Base-by-base conservation (phyloP, 1,140 invertebrate genomes). In the Globodera ellingtonae region DNA sequence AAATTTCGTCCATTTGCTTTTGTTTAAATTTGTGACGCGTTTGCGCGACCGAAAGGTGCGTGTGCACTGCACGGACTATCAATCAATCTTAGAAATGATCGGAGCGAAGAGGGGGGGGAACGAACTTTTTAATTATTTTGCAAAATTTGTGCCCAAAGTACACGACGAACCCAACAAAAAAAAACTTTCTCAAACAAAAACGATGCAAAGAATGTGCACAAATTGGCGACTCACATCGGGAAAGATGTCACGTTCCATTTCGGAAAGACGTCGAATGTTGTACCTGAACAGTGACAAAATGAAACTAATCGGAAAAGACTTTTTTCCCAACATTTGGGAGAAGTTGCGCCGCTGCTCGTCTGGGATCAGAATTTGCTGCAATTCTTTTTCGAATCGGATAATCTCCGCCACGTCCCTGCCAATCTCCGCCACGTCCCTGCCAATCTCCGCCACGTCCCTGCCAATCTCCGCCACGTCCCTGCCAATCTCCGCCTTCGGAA, bases 261-360 rank as follows among this genome's bases (percentile, higher is more conserved):
- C 84, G 15, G 79, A 73, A 3, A 88, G 65, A 6, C 72, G 62
- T 46, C 75, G 75, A n/a, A 80, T 59, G 80, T 87, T 89, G 80
- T 87, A 87, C n/a, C 75, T 77, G n/a, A 47, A 76, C 21, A 18
- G 67, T 7, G 9, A 47, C 50, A 75, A 67, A 18, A 35, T 35
- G 46, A 56, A 66, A 18, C 59, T 21, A 10, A 62, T 44, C n/a
- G 44, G 62, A 75, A 56, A 56, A 18, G 6, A 6, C 24, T 6
- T 35, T 35, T 35, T 67, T 15, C 8, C 18, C 6, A 52, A 77
- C 78, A 88, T 80, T 56, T 78, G 74, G 6, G 87, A 84, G 35
- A 74, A 87, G 59, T 88, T 88, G 56, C 86, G 66, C n/a, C 86
- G 73, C 6, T 88, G 72, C 15, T 88, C 86, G 69, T 88, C 87